These are phyloP conservation scores for Hypocryptadius cinnamomeus DNA, from an alignment of 2,113 vertebrate genomes.

Conservation along the genomic window DNA sequence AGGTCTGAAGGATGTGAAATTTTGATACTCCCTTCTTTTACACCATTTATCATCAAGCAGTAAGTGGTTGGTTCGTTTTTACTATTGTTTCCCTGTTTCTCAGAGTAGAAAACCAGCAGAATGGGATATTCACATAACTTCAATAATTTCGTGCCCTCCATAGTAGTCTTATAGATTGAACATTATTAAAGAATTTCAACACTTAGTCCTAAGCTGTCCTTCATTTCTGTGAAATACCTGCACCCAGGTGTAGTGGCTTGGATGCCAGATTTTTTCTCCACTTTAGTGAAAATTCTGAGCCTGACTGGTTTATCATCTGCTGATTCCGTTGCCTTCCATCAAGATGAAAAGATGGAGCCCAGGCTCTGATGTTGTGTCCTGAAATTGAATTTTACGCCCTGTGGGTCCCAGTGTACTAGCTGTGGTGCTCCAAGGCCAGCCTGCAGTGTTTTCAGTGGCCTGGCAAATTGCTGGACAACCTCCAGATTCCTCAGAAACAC, in stretches of 20 bases:
- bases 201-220: neutral
- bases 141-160: neutral
- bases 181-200: neutral
- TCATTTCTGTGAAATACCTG: neutral
- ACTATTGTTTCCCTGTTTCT: neutral
- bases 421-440: neutral
- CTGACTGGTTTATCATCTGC: neutral
- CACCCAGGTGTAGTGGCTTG: neutral
- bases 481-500: neutral
- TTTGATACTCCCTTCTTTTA: neutral
- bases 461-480: neutral
- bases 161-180: neutral
- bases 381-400: neutral
- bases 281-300: neutral
- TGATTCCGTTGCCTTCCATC: neutral
- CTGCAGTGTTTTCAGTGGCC: neutral
- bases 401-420: neutral
- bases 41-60: neutral
- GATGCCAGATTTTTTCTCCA: neutral
- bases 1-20: neutral
- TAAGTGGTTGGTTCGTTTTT: neutral
- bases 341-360: neutral
- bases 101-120: neutral
- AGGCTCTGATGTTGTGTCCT: neutral
- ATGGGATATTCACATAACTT: neutral